Evolutionary conservation across 2,888 invertebrate genomes (phyloP), one percentile per base, ranked within the genome.

Genomic region (Caenorhabditis sp.): DNA sequence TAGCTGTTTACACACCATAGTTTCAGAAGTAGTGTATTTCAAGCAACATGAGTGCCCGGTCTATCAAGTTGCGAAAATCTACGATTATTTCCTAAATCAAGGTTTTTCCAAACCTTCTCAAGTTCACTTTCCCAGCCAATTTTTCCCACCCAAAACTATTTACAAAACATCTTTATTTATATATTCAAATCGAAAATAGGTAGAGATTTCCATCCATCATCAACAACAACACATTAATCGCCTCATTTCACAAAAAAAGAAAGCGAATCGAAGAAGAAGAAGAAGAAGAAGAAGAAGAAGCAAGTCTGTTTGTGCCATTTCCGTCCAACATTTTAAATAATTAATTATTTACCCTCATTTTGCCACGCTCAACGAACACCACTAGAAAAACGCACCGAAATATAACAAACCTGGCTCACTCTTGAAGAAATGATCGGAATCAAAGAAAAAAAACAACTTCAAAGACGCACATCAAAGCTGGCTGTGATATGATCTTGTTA

Each of bases 401-500:
- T n/a, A n/a, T n/a, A 17, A 43, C 43, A 43, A 43, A 43, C 43
- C 43, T 12, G 3, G 12, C 7, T 12, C 3, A 17, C 17, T 43
- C 43, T 17, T n/a, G n/a, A n/a, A n/a, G n/a, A n/a, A n/a, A n/a
- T n/a, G n/a, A n/a, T n/a, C n/a, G n/a, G n/a, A 17, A 12, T 43
- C 17, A 10, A 3, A 17, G 8, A 21, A 59, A 7, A 38, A 7
- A 56, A 56, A 56, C 5, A 49, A 7, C 43, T 14, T 43, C 43
- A 57, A 50, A 76, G 76, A 73, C 83, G 88, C 88, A 89, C 89
- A 89, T 94, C 94, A 94, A 95, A 90, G 94, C 93, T 94, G 94
- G 94, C 95, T 95, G 94, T 95, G 95, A 95, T 94, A 94, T 93
- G 94, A 92, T 38, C 68, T 36, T n/a, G n/a, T n/a, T 59, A 43